A percentile compares a stretch with the other conserved stretches of the same genome.
Conservation (phyloP, 2,888 invertebrate genomes). For the Axea sp. region DNA sequence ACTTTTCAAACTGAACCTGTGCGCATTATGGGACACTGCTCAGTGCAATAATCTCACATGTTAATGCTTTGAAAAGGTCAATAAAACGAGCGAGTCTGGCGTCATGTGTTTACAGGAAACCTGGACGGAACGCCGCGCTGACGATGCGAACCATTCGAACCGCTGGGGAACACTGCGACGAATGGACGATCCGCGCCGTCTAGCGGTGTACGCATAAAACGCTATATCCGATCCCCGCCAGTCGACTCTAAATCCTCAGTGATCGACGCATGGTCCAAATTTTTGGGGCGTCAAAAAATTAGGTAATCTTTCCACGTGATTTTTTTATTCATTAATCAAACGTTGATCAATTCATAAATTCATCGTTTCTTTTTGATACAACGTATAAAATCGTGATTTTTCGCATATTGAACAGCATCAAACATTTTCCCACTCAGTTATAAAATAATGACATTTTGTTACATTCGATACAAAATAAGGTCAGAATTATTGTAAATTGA, state of each 20-base stretch:
- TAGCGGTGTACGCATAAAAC: constrained; percentile 66
- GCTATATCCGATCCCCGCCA: constrained; percentile 47
- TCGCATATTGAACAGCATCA: too few species aligned
- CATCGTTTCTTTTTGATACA: too few species aligned
- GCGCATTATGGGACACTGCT: neutral
- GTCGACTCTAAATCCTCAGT: constrained; percentile 26
- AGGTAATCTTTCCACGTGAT: constrained; percentile 8
- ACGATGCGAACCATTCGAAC: constrained; percentile 66
- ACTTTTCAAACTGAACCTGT: neutral
- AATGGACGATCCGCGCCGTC: constrained; percentile 71
- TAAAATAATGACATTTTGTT: too few species aligned
- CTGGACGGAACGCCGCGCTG: constrained; percentile 72
- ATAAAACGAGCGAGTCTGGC: constrained; percentile 1
- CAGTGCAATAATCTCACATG: neutral
- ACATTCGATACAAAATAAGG: too few species aligned
- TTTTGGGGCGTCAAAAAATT: constrained; percentile 30
- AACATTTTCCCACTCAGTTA: too few species aligned
- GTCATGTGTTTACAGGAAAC: constrained; percentile 17
- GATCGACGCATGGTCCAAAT: constrained; percentile 48
- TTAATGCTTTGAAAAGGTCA: constrained; percentile 7
- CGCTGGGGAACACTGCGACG: constrained; percentile 75
- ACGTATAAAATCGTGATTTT: too few species aligned
- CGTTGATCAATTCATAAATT: too few species aligned
- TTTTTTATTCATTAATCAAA: neutral
- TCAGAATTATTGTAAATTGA: too few species aligned